A percentile compares a stretch with the other conserved stretches of the same genome.
phyloP scores from a whole-genome alignment of 2,888 invertebrate species.

The Eulithis prunata region DNA sequence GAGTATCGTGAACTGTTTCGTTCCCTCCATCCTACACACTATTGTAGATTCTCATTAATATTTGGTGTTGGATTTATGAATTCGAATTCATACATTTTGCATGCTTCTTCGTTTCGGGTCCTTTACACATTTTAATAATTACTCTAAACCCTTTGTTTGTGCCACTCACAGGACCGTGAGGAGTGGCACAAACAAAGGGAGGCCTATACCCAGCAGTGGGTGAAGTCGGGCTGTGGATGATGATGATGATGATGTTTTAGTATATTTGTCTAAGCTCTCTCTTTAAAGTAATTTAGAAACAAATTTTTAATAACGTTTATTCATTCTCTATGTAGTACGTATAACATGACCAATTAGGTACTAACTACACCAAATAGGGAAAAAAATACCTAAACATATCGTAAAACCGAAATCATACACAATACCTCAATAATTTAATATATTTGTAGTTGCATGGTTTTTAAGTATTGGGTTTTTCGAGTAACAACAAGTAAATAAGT shows the following conservation, averaged over 20 bases:
- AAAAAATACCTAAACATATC: background rate
- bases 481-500: slow-evolving; percentile 14
- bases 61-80: slow-evolving; percentile 24
- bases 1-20: slow-evolving; percentile 23
- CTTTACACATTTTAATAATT: background rate
- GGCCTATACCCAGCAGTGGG: too few species aligned
- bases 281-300: too few species aligned
- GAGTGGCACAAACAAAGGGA: too few species aligned
- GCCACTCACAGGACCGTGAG: too few species aligned
- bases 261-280: too few species aligned
- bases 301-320: slow-evolving; percentile 5
- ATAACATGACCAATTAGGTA: background rate
- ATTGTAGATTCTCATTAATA: slow-evolving; percentile 30
- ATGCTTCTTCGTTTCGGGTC: slow-evolving; percentile 7
- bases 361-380: background rate
- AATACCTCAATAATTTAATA: background rate
- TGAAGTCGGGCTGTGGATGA: too few species aligned
- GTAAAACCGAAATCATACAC: background rate
- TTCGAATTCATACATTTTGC: background rate
- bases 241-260: too few species aligned
- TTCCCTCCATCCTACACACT: slow-evolving; percentile 40
- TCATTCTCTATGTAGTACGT: background rate
- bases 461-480: slow-evolving; percentile 1
- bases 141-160: too few species aligned
- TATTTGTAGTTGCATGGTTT: background rate